A percentile compares a stretch with the other conserved stretches of the same genome.
Evolutionary conservation across 2,888 invertebrate species (phyloP).

Genomic region (Nomada hirtipes): DNA sequence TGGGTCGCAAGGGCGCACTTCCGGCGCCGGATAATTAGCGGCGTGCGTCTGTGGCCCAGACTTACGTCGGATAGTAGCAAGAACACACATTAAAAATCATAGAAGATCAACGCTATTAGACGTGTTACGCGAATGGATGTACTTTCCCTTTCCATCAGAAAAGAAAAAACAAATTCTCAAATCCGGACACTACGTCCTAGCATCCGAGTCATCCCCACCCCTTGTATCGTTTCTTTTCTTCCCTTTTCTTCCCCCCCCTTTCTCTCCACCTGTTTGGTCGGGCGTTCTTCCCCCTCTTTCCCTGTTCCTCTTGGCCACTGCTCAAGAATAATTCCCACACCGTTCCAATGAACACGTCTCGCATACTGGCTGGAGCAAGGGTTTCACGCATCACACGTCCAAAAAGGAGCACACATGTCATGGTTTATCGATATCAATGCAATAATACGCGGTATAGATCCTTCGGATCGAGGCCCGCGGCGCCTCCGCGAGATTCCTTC

Average conservation of each 20-base stretch:
- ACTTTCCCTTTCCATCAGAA: slow-evolving; percentile 41
- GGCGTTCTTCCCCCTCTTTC: neutral
- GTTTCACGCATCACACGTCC: slow-evolving; percentile 65
- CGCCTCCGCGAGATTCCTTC: slow-evolving; percentile 49
- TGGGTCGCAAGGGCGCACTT: slow-evolving; percentile 47
- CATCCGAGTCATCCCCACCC: neutral
- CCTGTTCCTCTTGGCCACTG: neutral
- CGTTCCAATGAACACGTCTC: slow-evolving; percentile 21
- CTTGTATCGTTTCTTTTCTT: neutral
- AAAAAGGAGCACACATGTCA: slow-evolving; percentile 65
- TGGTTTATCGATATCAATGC: slow-evolving; percentile 56
- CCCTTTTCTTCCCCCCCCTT: too few relatives aligned
- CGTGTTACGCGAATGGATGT: slow-evolving; percentile 55
- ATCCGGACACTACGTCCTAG: slow-evolving; percentile 18
- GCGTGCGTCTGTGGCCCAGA: slow-evolving; percentile 63
- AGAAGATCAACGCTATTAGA: slow-evolving; percentile 74
- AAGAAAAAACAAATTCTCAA: too few relatives aligned
- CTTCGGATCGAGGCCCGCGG: slow-evolving; percentile 24
- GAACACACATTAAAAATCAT: slow-evolving; percentile 79
- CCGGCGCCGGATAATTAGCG: slow-evolving; percentile 55
- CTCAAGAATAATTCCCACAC: neutral
- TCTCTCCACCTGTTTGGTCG: slow-evolving; percentile 12
- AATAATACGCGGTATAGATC: too few relatives aligned
- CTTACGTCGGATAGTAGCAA: slow-evolving; percentile 77
- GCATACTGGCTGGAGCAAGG: slow-evolving; percentile 58